Conservation (phyloP, 2,113 vertebrate genomes). For the Hepsetus odoe region DNA sequence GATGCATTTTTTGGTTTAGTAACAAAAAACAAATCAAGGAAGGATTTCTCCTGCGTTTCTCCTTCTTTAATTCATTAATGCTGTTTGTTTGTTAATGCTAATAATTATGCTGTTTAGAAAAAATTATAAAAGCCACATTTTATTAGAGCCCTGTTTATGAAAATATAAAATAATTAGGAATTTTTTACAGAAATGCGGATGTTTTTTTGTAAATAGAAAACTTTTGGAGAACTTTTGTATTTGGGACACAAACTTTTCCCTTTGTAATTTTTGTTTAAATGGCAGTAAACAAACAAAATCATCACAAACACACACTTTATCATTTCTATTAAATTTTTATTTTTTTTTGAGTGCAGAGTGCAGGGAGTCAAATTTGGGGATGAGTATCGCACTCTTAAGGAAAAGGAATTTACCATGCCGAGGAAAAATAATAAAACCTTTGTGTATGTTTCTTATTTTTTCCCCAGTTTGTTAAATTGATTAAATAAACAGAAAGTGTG, state of each 20-base stretch:
- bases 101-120: conserved; percentile 37
- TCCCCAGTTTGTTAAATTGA: too few relatives aligned
- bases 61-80: not conserved
- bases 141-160: conserved; percentile 34
- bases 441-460: too few relatives aligned
- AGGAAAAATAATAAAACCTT: too few relatives aligned
- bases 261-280: conserved; percentile 14
- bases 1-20: not conserved
- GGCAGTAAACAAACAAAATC: conserved; percentile 22
- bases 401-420: too few relatives aligned
- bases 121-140: conserved; percentile 31
- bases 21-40: not conserved
- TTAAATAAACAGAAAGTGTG: too few relatives aligned
- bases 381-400: too few relatives aligned
- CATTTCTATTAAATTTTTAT: not conserved
- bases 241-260: conserved; percentile 6
- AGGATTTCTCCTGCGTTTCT: not conserved
- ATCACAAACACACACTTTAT: not conserved
- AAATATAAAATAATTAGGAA: conserved; percentile 34
- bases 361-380: too few relatives aligned
- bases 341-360: too few relatives aligned
- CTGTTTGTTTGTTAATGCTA: conserved; percentile 37
- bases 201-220: conserved; percentile 42
- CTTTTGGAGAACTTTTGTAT: conserved; percentile 44
- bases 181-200: conserved; percentile 28